Evolutionary conservation across 2,797 vertebrate genomes (phyloP).

Genomic region (Eutrigla gurnardus): DNA sequence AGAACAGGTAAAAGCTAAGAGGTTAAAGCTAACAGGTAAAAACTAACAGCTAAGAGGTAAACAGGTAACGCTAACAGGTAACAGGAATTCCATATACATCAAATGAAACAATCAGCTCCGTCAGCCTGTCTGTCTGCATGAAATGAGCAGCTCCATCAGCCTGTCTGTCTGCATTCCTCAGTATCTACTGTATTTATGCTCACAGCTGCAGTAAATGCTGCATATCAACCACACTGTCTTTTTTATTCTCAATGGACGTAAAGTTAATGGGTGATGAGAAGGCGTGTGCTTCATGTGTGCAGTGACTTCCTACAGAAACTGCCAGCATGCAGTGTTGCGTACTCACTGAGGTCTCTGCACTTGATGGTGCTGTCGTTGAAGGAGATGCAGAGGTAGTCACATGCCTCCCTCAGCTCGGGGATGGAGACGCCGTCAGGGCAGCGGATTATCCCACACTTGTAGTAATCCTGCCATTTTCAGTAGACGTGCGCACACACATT

Average conservation of each 20-base stretch:
- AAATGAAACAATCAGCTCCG: neutral
- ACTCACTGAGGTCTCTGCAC: conserved; percentile 99
- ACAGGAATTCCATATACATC: too few species aligned
- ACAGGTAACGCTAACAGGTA: too few species aligned
- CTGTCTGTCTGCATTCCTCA: neutral
- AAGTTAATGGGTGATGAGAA: neutral
- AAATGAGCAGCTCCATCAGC: neutral
- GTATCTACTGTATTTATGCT: neutral
- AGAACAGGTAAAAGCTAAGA: too few species aligned
- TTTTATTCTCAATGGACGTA: neutral
- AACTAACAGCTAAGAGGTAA: too few species aligned
- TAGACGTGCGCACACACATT: neutral
- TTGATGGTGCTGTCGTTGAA: conserved; percentile 99
- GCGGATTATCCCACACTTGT: conserved; percentile 98
- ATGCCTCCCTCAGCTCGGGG: conserved; percentile 97
- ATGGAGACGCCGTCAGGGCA: conserved; percentile 99
- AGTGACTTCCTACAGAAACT: neutral
- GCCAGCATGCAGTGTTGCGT: conserved; percentile 33
- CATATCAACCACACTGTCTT: neutral
- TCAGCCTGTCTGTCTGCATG: neutral
- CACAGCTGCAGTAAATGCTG: neutral
- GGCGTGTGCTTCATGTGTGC: neutral
- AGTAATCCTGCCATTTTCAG: conserved; percentile 94
- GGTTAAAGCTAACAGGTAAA: too few species aligned
- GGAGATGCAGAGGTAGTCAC: conserved; percentile 99